Evolutionary conservation across 2,888 invertebrate species (phyloP).

Genomic region (Eumacrocentrus americanus): DNA sequence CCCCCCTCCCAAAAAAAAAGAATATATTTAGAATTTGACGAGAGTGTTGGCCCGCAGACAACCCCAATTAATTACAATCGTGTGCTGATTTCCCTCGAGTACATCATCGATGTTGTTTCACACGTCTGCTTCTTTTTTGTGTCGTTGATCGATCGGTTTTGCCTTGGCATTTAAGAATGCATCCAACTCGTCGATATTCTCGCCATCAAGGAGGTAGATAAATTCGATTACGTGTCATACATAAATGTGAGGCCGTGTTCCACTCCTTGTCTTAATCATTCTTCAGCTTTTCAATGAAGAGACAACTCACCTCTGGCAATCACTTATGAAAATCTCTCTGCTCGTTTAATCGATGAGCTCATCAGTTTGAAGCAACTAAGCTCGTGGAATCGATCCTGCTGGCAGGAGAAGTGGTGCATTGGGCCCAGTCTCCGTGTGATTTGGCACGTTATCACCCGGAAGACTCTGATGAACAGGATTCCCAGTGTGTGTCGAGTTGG

Average conservation of each 20-base stretch:
- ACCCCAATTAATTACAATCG: too few relatives aligned
- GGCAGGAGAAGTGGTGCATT: conserved; percentile 54
- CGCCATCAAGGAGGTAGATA: conserved; percentile 5
- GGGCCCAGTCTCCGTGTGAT: conserved; percentile 51
- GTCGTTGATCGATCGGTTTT: too few relatives aligned
- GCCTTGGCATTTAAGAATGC: too few relatives aligned
- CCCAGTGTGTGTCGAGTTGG: conserved; percentile 21
- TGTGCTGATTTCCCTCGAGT: too few relatives aligned
- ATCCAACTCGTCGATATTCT: background rate
- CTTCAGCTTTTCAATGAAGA: background rate
- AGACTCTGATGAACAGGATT: conserved; percentile 35
- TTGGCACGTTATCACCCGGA: conserved; percentile 50
- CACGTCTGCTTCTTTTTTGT: too few relatives aligned
- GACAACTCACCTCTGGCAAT: background rate
- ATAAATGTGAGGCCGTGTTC: conserved; percentile 6
- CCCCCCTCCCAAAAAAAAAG: too few relatives aligned
- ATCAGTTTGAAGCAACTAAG: conserved; percentile 35
- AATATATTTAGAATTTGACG: too few relatives aligned
- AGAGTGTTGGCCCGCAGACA: too few relatives aligned
- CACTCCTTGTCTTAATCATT: too few relatives aligned
- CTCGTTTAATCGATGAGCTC: background rate
- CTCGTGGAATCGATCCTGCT: conserved; percentile 47
- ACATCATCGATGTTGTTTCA: too few relatives aligned
- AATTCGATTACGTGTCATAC: conserved; percentile 6
- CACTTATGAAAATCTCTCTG: background rate